A percentile compares a stretch with the other conserved stretches of the same genome.
Conservation (phyloP, 1,140 invertebrate genomes). For the Leucophenga varia region DNA sequence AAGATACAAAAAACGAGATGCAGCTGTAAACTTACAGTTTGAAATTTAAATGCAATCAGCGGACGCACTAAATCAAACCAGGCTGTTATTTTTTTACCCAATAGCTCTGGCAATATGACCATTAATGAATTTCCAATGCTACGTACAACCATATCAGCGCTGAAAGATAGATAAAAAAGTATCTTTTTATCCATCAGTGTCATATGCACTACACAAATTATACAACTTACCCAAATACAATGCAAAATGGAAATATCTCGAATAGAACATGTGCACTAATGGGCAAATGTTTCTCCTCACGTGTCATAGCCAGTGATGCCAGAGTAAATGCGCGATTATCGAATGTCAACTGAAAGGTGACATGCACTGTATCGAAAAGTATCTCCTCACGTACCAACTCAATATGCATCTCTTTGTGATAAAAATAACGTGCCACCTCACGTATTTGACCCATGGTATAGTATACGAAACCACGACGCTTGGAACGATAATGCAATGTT, state of each 20-base stretch:
- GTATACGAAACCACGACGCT: conserved; percentile 88
- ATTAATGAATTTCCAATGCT: conserved; percentile 90
- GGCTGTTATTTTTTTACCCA: conserved; percentile 86
- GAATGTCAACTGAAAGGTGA: conserved; percentile 90
- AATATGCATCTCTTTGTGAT: conserved; percentile 90
- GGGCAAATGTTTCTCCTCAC: conserved; percentile 82
- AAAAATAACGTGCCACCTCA: conserved; percentile 88
- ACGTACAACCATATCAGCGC: conserved; percentile 84
- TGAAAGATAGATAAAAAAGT: too few relatives aligned
- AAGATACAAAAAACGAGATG: background rate
- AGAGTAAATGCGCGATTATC: conserved; percentile 88
- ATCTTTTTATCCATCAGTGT: background rate
- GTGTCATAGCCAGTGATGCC: conserved; percentile 76
- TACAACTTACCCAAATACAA: conserved; percentile 81
- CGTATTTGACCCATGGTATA: conserved; percentile 97
- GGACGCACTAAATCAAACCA: conserved; percentile 90
- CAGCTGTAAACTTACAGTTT: conserved; percentile 72
- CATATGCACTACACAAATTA: background rate
- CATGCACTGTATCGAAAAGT: conserved; percentile 87
- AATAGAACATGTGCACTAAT: conserved; percentile 88
- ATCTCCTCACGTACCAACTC: conserved; percentile 84
- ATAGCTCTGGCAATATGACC: conserved; percentile 83
- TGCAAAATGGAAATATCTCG: conserved; percentile 97
- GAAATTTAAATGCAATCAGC: conserved; percentile 90
- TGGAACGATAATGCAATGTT: conserved; percentile 91